Evolutionary conservation across 1,140 invertebrate species (phyloP), one percentile per base, ranked within the genome.

Genomic region (Halyomorpha halys): DNA sequence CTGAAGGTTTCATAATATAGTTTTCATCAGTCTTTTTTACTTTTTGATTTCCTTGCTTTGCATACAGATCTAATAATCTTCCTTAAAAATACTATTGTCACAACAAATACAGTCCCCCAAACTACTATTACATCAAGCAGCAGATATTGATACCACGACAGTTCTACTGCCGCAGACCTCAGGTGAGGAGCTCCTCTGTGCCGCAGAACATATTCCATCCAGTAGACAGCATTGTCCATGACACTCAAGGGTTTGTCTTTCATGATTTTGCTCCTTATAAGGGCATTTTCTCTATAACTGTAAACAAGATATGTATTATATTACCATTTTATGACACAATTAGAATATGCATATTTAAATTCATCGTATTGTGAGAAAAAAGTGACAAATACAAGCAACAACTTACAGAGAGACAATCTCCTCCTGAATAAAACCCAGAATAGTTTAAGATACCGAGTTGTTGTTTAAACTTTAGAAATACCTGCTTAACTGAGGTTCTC

Each of bases 121-220:
- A 39, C 34, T 39, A 39, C 34, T 39, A 39, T 39, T 9, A 85
- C 77, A 72, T 86, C 84, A 8, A 86, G 71, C 53, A 82, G 71
- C 44, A 80, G 76, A 72, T 83, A 83, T 67, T 84, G 78, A 71
- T 82, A 84, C 67, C 79, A 77, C 14, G 78, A 77, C 53, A 71
- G 65, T n/a, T 70, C 39, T 2, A 65, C 62, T 9, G 70, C 65
- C 0, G 76, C 72, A 62, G 74, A 74, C 62, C 74, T 72, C 53
- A 79, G 73, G 61, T 78, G 76, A 0, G 68, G 61, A 11, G 76
- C 77, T 18, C 77, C 77, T 62, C 75, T 73, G 68, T 80, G 74
- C 39, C 77, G 70, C 15, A 79, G 66, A 5, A 73, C 71, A 66
- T 84, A 84, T 68, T 84, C 82, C 0, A 80, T 77, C 82, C 82